Evolutionary conservation across 1,140 invertebrate genomes (phyloP), one percentile per base, ranked within the genome.

Genomic region (Riptortus pedestris): DNA sequence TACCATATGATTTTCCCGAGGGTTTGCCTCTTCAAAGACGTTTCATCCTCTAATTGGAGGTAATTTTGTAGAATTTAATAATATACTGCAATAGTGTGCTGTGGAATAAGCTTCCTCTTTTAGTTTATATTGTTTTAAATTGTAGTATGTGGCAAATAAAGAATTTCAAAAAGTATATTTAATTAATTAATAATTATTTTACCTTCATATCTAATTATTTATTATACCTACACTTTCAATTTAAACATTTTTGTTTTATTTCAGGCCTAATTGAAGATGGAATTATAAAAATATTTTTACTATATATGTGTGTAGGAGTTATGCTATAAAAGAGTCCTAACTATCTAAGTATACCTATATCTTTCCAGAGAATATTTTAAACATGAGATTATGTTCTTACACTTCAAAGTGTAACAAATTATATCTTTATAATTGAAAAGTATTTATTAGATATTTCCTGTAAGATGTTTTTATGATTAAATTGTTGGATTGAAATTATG

Each of bases 11-110:
- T 26, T 55, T 55, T 14, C 51, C 51, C 26, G 51, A 55, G 24
- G 51, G 51, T 24, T 18, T 55, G 16, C 51, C 51, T 26, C 12
- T 55, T 18, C 51, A 55, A 27, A 18, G 51, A 55, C 51, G 51
- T 24, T 55, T 55, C 24, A 55, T 55, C 24, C 24, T 55, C 22
- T 55, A 55, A 55, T 24, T 55, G 22, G 51, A 55, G 51, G 51
- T 55, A 55, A 24, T 51, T 20, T 24, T 51, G 31, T 38, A 38
- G 31, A 38, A 7, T 14, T 38, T 7, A 38, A 14, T 38, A 38
- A 38, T 7, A 38, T 14, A 5, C 5, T 5, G 31, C 14, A 38
- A 38, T 7, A 14, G 14, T 7, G 31, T 7, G 31, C n/a, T n/a
- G 31, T 38, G 31, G 31, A 5, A 38, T 38, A 38, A 14, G 5